Base-by-base conservation (phyloP, 1,140 invertebrate species). In the Phymorhynchus buccinoides region DNA sequence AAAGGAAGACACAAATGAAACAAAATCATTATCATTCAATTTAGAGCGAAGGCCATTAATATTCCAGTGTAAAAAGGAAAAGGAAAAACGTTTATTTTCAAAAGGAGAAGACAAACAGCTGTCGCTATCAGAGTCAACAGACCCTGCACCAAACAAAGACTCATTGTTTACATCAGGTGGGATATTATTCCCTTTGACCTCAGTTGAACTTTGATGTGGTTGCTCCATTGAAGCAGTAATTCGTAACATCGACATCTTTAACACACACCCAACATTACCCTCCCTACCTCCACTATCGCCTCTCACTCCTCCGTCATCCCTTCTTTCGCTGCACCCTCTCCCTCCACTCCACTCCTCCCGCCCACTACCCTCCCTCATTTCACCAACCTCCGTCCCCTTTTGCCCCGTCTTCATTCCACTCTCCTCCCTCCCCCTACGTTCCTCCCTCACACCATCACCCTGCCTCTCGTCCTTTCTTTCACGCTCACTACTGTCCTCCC, bases 51-150 rank as follows among this genome's bases (percentile, higher is more conserved):
- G 48, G 27, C 66, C 66, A 35, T 35, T 35, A 71, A 71, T 3
- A 71, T 71, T 71, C 66, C 66, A 71, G 32, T 71, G 66, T 71
- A 71, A 35, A 71, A 71, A 71, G n/a, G 48, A 52, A 18, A 52
- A 52, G 12, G 1, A 30, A 71, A 71, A 71, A 71, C 66, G 27
- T 1, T n/a, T 71, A 52, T 52, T 52, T 52, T 14, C 48, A 52
- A 52, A 52, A 52, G 2, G 48, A 52, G 48, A 52, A 52, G 48
- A 52, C 66, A 35, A 3, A 71, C 32, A 0, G 12, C 27, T 71
- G 27, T 71, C 66, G n/a, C 66, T 30, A n/a, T 71, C 27, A 35
- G 66, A 30, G 66, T 71, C 27, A 30, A 0, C 32, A 35, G 27
- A 35, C 32, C 0, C 32, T n/a, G 1, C 66, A 12, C 27, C 32